A percentile compares a stretch with the other conserved stretches of the same genome.
Evolutionary conservation across 2,113 vertebrate species (phyloP).

Genomic region (Xiphophorus couchianus): DNA sequence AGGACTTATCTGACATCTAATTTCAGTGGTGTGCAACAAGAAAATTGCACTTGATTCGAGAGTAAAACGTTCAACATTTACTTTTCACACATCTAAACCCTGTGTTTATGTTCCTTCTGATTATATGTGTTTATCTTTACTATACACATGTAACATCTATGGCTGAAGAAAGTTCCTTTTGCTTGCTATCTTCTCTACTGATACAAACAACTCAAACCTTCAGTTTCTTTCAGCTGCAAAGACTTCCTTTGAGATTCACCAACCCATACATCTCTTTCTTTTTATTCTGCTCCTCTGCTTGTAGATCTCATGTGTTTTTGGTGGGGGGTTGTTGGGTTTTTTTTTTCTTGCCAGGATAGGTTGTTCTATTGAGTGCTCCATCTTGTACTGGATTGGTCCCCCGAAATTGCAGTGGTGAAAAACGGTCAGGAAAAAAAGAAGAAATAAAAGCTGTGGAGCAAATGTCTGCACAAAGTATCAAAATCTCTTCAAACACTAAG

Average conservation of each 20-base stretch:
- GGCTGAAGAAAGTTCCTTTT: not conserved
- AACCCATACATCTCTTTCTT: slow-evolving; percentile 23
- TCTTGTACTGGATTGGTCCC: slow-evolving; percentile 30
- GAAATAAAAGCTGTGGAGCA: not conserved
- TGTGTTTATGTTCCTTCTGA: slow-evolving; percentile 6
- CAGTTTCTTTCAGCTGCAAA: not conserved
- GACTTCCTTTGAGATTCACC: slow-evolving; percentile 11
- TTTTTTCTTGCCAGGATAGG: not conserved
- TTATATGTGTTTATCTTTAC: slow-evolving; percentile 10
- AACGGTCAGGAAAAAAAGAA: slow-evolving; percentile 3
- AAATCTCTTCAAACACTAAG: not conserved
- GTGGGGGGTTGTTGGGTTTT: too few relatives aligned
- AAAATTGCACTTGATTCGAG: not conserved
- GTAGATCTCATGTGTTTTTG: not conserved
- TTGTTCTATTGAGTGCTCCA: slow-evolving; percentile 31
- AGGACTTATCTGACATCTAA: slow-evolving; percentile 1
- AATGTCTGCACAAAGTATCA: slow-evolving; percentile 30
- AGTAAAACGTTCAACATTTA: slow-evolving; percentile 7
- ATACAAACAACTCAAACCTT: slow-evolving; percentile 6
- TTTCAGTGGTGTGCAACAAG: not conserved
- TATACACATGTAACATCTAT: not conserved
- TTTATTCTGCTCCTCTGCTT: not conserved
- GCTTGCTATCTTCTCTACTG: not conserved
- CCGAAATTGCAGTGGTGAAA: slow-evolving; percentile 18
- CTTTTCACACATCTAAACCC: not conserved